Conservation (phyloP, 2,888 invertebrate species). For the Panopea generosa region DNA sequence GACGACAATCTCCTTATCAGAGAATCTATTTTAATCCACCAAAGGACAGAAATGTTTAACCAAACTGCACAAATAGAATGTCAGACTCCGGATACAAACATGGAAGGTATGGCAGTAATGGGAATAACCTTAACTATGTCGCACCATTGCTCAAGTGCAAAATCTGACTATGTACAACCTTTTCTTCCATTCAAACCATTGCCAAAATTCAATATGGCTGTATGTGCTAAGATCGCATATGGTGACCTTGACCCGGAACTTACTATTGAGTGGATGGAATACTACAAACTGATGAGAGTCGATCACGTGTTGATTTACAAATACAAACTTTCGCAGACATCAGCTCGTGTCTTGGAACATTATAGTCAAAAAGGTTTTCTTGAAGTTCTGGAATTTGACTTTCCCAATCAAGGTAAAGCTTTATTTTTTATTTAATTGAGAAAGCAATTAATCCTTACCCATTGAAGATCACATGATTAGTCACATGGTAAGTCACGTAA, state of each 20-base stretch:
- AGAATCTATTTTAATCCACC: constrained; percentile 7
- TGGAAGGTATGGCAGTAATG: not conserved
- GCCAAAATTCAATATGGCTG: constrained; percentile 18
- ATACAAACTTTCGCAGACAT: constrained; percentile 17
- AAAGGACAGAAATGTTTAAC: constrained; percentile 32
- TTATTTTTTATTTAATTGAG: no score
- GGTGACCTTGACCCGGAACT: constrained; percentile 22
- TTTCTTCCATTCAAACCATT: constrained; percentile 2
- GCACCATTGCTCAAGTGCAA: not conserved
- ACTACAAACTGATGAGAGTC: constrained; percentile 36
- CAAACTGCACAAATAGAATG: constrained; percentile 28
- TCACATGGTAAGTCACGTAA: no score
- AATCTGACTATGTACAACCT: not conserved
- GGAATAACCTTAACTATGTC: constrained; percentile 15
- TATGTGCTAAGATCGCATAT: constrained; percentile 43
- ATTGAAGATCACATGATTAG: no score
- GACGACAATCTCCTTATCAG: not conserved
- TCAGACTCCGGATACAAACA: not conserved
- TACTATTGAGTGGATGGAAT: constrained; percentile 46
- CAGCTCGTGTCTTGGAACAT: constrained; percentile 7
- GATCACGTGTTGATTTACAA: constrained; percentile 25
- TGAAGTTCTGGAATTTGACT: constrained; percentile 12
- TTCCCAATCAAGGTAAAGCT: constrained; percentile 1
- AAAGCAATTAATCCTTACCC: no score
- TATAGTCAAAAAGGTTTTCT: constrained; percentile 24